Conservation (phyloP, 2,797 vertebrate species). For the Trematomus bernacchii region DNA sequence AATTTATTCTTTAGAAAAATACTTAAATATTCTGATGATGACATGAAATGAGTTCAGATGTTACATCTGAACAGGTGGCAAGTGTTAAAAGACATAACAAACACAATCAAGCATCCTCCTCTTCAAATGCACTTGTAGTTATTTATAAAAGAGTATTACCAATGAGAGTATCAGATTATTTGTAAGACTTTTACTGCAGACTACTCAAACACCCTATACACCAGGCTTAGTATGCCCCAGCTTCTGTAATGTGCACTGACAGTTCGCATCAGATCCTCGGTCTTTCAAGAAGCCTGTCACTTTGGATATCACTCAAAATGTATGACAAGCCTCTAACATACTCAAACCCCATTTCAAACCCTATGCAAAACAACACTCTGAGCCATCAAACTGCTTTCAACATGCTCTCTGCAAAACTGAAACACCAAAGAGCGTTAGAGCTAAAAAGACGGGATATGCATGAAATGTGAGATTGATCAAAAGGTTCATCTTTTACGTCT, state of each 20-base stretch:
- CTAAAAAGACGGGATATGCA: conserved; percentile 30
- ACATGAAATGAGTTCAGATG: conserved; percentile 53
- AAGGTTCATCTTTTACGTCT: conserved; percentile 24
- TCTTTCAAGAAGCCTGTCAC: conserved; percentile 74
- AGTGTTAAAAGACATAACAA: conserved; percentile 59
- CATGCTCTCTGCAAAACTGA: conserved; percentile 49
- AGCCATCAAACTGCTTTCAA: conserved; percentile 57
- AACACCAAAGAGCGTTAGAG: conserved; percentile 26
- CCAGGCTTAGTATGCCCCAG: conserved; percentile 47
- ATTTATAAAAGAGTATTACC: conserved; percentile 54
- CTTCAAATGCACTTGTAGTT: conserved; percentile 47
- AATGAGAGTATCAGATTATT: conserved; percentile 48
- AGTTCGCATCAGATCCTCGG: conserved; percentile 75
- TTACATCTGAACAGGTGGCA: conserved; percentile 57
- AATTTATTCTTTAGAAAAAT: conserved; percentile 40
- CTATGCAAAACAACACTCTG: conserved; percentile 62
- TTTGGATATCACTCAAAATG: conserved; percentile 73
- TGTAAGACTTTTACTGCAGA: conserved; percentile 49
- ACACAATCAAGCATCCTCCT: conserved; percentile 47
- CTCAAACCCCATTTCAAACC: conserved; percentile 69
- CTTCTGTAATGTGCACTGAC: conserved; percentile 71
- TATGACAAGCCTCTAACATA: conserved; percentile 67
- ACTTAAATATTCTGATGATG: conserved; percentile 49
- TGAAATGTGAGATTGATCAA: conserved; percentile 31
- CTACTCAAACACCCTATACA: conserved; percentile 62